phyloP scores from a whole-genome alignment of 2,888 invertebrate species.

The Limnephilus marmoratus region DNA sequence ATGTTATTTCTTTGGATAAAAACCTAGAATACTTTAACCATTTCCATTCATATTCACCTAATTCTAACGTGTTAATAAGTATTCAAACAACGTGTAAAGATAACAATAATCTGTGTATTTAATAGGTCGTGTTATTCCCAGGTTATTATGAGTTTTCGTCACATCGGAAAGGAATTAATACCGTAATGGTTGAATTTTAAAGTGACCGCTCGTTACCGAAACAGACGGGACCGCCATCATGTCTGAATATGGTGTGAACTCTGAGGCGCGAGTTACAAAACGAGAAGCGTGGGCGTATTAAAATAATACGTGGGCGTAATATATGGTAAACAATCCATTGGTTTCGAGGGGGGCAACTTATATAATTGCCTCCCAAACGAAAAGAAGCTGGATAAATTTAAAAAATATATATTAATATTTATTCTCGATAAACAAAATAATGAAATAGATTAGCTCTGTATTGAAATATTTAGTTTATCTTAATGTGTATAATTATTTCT shows the following conservation, averaged over 20 bases:
- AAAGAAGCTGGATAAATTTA: too few relatives aligned
- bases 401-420: too few relatives aligned
- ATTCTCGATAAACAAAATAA: too few relatives aligned
- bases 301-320: too few relatives aligned
- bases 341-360: too few relatives aligned
- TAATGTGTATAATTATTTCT: too few relatives aligned
- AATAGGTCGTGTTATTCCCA: not conserved
- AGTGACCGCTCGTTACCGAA: conserved; percentile 47
- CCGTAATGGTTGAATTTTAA: conserved; percentile 4
- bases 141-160: conserved; percentile 37
- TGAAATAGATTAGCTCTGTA: too few relatives aligned
- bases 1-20: too few relatives aligned
- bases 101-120: not conserved
- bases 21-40: not conserved
- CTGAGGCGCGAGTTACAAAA: conserved; percentile 21
- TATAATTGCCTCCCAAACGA: too few relatives aligned
- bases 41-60: not conserved
- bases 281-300: not conserved
- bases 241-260: conserved; percentile 40
- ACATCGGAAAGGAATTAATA: conserved; percentile 36
- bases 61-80: not conserved
- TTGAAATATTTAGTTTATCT: too few relatives aligned
- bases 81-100: conserved; percentile 12
- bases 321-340: too few relatives aligned
- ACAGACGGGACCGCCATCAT: conserved; percentile 30